Evolutionary conservation across 2,888 invertebrate genomes (phyloP).

Genomic region (Notodonta ziczac): DNA sequence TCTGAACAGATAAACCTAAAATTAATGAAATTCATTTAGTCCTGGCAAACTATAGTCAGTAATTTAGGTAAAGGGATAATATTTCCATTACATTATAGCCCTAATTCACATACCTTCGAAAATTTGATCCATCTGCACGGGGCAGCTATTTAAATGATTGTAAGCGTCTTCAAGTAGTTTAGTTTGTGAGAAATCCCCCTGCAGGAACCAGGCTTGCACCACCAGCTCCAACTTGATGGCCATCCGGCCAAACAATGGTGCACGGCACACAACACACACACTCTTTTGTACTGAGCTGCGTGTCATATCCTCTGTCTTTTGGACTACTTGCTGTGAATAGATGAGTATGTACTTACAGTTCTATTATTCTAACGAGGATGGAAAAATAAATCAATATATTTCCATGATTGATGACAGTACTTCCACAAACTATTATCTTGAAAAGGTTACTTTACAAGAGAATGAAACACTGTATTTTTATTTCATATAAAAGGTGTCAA

Average conservation of each 20-base stretch:
- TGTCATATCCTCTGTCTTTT: conserved; percentile 97
- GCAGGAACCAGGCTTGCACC: conserved; percentile 98
- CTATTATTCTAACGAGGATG: too few relatives aligned
- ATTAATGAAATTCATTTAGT: conserved; percentile 46
- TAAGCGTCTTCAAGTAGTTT: conserved; percentile 95
- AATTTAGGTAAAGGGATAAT: too few relatives aligned
- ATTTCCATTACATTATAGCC: too few relatives aligned
- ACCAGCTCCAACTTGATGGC: conserved; percentile 98
- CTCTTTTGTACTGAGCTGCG: conserved; percentile 99
- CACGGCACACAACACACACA: conserved; percentile 95
- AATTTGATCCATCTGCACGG: conserved; percentile 82
- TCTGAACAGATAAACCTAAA: conserved; percentile 92
- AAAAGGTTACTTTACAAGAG: too few relatives aligned
- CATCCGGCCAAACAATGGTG: conserved; percentile 97
- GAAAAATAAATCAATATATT: too few relatives aligned
- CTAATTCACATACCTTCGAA: conserved; percentile 67
- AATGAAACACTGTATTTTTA: too few relatives aligned
- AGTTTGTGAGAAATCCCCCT: conserved; percentile 96
- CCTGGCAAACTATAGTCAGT: too few relatives aligned
- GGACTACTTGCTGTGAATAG: conserved; percentile 90
- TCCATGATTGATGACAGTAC: too few relatives aligned
- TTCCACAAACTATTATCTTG: too few relatives aligned
- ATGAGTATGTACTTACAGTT: background rate
- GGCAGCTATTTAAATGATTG: conserved; percentile 94
- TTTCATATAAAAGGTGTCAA: too few relatives aligned